A percentile compares a stretch with the other conserved stretches of the same genome.
Evolutionary conservation across 2,113 vertebrate genomes (phyloP).

Genomic region (Taurulus bubalis): DNA sequence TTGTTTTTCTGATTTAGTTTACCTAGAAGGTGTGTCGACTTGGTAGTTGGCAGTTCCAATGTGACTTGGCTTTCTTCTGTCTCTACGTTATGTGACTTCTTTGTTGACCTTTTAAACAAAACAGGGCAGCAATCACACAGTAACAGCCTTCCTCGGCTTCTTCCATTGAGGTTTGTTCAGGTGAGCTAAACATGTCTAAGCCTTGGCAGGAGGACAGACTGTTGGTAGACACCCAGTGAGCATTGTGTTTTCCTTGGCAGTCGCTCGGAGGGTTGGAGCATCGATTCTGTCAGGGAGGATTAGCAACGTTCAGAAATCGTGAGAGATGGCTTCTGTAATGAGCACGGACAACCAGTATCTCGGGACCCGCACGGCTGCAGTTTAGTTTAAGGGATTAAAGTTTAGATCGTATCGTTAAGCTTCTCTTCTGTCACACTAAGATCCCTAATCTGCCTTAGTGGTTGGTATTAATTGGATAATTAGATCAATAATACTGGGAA

Average conservation of each 20-base stretch:
- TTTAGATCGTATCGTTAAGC: conserved; percentile 17
- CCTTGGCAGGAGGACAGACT: conserved; percentile 23
- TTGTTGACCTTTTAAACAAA: not conserved
- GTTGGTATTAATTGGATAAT: conserved; percentile 21
- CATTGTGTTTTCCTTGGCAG: conserved; percentile 70
- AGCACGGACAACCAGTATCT: conserved; percentile 3
- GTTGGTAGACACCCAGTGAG: conserved; percentile 26
- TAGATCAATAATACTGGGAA: not conserved
- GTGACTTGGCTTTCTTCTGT: conserved; percentile 19
- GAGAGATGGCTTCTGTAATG: conserved; percentile 33
- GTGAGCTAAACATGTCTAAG: conserved; percentile 48
- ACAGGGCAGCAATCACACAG: conserved; percentile 10
- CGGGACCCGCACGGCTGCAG: conserved; percentile 23
- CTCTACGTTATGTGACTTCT: not conserved
- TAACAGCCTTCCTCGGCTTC: conserved; percentile 10
- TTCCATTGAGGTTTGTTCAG: conserved; percentile 39
- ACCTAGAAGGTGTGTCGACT: conserved; percentile 13
- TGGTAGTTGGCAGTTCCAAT: not conserved
- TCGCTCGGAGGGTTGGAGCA: not conserved
- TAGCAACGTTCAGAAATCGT: conserved; percentile 38
- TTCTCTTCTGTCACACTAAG: conserved; percentile 18
- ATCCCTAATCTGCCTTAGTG: not conserved
- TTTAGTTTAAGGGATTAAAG: conserved; percentile 24
- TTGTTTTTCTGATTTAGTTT: conserved; percentile 32
- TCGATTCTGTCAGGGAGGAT: conserved; percentile 62